Evolutionary conservation across 2,113 vertebrate genomes (phyloP).

Genomic region (Phoxinus phoxinus): DNA sequence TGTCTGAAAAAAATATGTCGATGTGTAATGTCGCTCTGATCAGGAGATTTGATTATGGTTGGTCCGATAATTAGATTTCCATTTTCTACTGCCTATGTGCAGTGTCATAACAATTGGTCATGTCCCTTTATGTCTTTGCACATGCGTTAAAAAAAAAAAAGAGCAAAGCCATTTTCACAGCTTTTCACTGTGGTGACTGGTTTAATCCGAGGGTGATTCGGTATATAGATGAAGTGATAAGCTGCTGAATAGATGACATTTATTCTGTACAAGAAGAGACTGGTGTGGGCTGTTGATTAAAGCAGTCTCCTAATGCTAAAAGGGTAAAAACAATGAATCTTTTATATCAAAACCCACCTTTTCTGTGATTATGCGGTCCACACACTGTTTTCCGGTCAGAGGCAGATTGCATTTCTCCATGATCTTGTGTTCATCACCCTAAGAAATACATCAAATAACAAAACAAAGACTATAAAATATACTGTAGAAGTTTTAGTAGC

Average conservation of each 20-base stretch:
- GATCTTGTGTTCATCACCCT: constrained; percentile 95
- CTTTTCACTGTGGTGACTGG: neutral
- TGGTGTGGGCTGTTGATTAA: constrained; percentile 21
- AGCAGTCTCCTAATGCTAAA: neutral
- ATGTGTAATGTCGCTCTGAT: constrained; percentile 47
- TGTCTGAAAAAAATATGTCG: constrained; percentile 51
- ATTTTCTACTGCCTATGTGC: constrained; percentile 45
- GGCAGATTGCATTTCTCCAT: constrained; percentile 91
- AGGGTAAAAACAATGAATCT: constrained; percentile 14
- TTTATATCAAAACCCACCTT: constrained; percentile 79
- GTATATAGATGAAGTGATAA: constrained; percentile 25
- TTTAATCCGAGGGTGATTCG: neutral
- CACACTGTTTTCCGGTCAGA: constrained; percentile 93
- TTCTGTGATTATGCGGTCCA: constrained; percentile 96
- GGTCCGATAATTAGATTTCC: constrained; percentile 62
- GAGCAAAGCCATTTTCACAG: constrained; percentile 21
- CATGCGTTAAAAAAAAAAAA: neutral
- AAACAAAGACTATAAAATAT: neutral
- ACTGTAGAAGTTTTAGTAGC: neutral
- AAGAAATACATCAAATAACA: constrained; percentile 37
- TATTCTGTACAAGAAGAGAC: neutral
- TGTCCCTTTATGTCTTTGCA: neutral
- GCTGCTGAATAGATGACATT: constrained; percentile 1
- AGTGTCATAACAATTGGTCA: constrained; percentile 47
- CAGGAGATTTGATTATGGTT: constrained; percentile 60